A percentile compares a stretch with the other conserved stretches of the same genome.
These are phyloP conservation scores for Austrofundulus limnaeus DNA, from an alignment of 2,113 vertebrate genomes.

Conservation along the genomic window DNA sequence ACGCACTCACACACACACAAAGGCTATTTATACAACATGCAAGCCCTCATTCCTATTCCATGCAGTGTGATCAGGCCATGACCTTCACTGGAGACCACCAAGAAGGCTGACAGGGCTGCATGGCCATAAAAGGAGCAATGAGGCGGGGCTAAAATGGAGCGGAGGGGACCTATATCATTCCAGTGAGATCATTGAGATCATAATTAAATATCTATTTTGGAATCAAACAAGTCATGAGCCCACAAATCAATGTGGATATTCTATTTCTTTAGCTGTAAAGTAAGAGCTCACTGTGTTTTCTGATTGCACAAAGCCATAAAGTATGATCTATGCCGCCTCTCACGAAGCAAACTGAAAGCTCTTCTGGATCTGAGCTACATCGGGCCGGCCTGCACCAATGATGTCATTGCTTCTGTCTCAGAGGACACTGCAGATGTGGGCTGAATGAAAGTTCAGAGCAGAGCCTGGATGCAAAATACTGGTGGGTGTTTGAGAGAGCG, in stretches of 20 bases:
- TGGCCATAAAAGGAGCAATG: slow-evolving; percentile 8
- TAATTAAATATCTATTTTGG: neutral
- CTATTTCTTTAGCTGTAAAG: neutral
- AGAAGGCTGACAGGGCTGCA: slow-evolving; percentile 43
- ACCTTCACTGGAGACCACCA: slow-evolving; percentile 58
- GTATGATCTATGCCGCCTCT: slow-evolving; percentile 1
- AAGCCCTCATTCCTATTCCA: slow-evolving; percentile 21
- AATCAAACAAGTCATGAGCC: neutral
- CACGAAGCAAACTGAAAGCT: slow-evolving; percentile 17
- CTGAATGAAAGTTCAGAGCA: slow-evolving; percentile 15
- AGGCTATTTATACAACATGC: slow-evolving; percentile 61
- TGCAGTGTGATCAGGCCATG: slow-evolving; percentile 38
- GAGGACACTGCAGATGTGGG: slow-evolving; percentile 51
- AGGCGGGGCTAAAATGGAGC: slow-evolving; percentile 24
- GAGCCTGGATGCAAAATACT: neutral
- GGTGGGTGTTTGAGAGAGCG: neutral
- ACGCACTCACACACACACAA: slow-evolving; percentile 9
- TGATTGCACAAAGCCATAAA: slow-evolving; percentile 1
- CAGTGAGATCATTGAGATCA: too few relatives aligned
- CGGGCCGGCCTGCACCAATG: slow-evolving; percentile 31
- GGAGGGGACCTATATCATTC: too few relatives aligned
- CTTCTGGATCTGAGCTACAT: slow-evolving; percentile 27
- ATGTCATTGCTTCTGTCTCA: slow-evolving; percentile 26
- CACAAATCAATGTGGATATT: neutral
- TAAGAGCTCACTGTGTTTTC: neutral